Conservation (phyloP, 2,113 vertebrate genomes). For the Catharus minimus region DNA sequence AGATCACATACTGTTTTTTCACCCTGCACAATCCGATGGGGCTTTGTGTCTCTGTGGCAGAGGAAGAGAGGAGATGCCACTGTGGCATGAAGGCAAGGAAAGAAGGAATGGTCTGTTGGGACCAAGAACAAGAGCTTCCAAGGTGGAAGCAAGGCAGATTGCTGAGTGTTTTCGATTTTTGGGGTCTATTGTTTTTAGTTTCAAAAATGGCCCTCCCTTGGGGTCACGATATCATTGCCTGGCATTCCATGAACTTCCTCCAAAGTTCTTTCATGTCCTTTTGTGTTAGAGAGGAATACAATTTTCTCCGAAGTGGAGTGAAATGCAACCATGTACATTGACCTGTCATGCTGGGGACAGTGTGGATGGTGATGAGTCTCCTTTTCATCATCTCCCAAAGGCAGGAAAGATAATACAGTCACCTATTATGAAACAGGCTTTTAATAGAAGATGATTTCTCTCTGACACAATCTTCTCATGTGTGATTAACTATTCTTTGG, state of each 20-base stretch:
- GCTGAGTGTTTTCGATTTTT: background rate
- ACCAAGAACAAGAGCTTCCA: background rate
- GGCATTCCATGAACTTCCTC: background rate
- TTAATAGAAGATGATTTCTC: constrained; percentile 21
- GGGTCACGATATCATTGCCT: background rate
- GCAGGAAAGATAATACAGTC: background rate
- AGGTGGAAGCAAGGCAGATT: background rate
- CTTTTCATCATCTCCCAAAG: background rate
- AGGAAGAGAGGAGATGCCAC: background rate
- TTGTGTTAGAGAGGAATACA: background rate
- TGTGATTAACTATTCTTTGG: background rate
- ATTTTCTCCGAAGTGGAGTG: background rate
- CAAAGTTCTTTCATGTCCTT: background rate
- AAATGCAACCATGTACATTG: background rate
- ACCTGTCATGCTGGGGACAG: background rate
- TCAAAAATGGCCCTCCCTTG: background rate
- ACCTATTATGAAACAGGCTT: constrained; percentile 1
- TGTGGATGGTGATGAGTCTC: background rate
- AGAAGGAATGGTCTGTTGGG: background rate
- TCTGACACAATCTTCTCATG: background rate
- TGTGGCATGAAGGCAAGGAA: background rate
- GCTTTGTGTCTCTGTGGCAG: background rate
- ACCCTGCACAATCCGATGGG: rapidly evolving
- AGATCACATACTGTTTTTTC: background rate
- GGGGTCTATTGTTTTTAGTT: background rate